Conservation (phyloP, 1,140 invertebrate species). For the Neodiprion virginianus region DNA sequence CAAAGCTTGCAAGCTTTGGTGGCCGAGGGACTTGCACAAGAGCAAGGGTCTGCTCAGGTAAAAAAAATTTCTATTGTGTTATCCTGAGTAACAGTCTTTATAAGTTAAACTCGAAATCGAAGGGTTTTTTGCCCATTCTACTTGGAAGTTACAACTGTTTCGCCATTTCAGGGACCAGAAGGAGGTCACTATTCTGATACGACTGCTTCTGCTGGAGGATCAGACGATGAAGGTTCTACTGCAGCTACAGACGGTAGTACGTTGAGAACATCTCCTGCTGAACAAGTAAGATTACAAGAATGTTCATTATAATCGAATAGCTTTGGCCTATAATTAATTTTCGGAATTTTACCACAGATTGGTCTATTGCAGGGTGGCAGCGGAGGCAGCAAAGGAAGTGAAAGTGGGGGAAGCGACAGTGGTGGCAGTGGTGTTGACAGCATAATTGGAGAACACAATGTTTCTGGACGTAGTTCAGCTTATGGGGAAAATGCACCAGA, state of each 20-base stretch:
- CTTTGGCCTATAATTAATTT: background rate
- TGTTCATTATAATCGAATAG: background rate
- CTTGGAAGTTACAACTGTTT: background rate
- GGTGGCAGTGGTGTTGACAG: constrained; percentile 90
- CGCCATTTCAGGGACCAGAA: constrained; percentile 43
- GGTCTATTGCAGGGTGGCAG: constrained; percentile 67
- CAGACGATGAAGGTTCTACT: constrained; percentile 94
- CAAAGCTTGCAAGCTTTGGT: constrained; percentile 58
- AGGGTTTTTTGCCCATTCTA: background rate
- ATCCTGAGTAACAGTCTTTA: constrained; percentile 20
- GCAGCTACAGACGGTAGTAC: constrained; percentile 93
- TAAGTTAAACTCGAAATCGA: background rate
- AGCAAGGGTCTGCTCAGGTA: constrained; percentile 44
- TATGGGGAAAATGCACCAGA: constrained; percentile 76
- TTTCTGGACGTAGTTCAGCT: constrained; percentile 86
- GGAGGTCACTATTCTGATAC: constrained; percentile 78
- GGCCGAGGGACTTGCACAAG: constrained; percentile 47
- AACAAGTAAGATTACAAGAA: constrained; percentile 64
- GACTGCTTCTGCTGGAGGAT: constrained; percentile 83
- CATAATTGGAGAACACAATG: constrained; percentile 84
- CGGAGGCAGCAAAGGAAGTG: constrained; percentile 74
- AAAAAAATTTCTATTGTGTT: background rate
- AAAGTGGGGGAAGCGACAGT: constrained; percentile 86
- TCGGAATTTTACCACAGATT: background rate
- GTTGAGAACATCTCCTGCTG: constrained; percentile 86